These are phyloP conservation scores for Rotaria magnacalcarata DNA, from an alignment of 2,888 invertebrate species.

Conservation along the genomic window DNA sequence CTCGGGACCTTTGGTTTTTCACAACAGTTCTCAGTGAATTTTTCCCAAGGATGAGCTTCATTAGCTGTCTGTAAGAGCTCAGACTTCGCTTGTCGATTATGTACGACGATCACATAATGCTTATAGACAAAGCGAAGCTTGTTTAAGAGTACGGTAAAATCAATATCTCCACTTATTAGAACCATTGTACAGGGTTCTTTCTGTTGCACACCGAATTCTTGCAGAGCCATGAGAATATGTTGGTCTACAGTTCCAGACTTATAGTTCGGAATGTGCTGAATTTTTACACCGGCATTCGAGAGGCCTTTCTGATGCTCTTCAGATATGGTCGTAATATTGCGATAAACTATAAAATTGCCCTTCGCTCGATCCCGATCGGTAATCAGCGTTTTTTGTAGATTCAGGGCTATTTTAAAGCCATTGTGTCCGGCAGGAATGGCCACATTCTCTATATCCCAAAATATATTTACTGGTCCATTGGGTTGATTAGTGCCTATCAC, in stretches of 20 bases:
- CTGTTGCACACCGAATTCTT: neutral
- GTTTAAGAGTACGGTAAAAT: neutral
- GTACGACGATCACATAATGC: neutral
- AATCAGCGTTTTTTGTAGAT: neutral
- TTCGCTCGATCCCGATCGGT: neutral
- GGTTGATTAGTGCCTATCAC: neutral
- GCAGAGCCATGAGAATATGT: neutral
- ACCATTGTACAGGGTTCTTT: neutral
- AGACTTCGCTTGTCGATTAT: neutral
- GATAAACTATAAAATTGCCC: neutral
- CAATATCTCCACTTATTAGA: neutral
- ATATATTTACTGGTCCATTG: neutral
- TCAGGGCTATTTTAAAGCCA: neutral
- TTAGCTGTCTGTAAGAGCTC: neutral
- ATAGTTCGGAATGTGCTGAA: neutral
- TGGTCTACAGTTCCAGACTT: neutral
- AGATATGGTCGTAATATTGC: neutral
- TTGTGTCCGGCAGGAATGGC: neutral
- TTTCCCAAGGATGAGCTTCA: neutral
- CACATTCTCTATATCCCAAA: neutral
- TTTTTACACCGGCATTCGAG: neutral
- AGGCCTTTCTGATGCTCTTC: neutral
- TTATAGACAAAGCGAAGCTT: neutral
- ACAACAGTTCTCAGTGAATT: neutral
- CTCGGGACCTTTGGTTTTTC: no score